Evolutionary conservation across 2,797 vertebrate genomes (phyloP).

Genomic region (Pseudochaenichthys georgianus): DNA sequence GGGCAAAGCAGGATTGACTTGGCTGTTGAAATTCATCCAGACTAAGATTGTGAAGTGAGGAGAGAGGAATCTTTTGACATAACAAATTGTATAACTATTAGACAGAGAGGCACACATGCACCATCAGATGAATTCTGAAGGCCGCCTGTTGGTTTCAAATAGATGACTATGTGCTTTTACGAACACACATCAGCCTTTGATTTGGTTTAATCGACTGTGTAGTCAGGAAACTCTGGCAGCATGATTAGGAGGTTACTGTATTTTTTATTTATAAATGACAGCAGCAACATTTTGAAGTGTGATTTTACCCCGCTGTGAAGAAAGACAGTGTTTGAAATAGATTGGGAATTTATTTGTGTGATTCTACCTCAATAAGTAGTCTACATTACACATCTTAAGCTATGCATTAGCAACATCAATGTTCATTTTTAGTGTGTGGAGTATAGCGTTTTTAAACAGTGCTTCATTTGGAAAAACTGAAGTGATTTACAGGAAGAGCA

Average conservation of each 20-base stretch:
- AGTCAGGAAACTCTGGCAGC: constrained; percentile 13
- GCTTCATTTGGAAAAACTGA: too few species aligned
- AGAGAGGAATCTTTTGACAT: constrained; percentile 67
- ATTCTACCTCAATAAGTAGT: too few species aligned
- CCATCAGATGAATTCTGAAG: constrained; percentile 28
- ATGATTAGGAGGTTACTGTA: constrained; percentile 9
- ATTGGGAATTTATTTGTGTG: not conserved
- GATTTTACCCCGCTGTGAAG: constrained; percentile 7
- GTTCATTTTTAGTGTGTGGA: too few species aligned
- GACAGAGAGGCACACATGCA: constrained; percentile 39
- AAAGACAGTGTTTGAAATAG: not conserved
- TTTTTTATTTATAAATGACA: constrained; percentile 30
- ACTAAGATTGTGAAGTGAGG: constrained; percentile 56
- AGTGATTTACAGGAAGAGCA: too few species aligned
- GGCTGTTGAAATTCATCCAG: constrained; percentile 72
- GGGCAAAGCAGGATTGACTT: constrained; percentile 73
- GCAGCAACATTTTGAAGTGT: constrained; percentile 4
- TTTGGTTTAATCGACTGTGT: constrained; percentile 23
- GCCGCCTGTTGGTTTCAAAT: constrained; percentile 30
- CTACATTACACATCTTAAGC: too few species aligned
- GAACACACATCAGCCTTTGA: constrained; percentile 23
- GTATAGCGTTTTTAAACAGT: too few species aligned
- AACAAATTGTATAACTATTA: constrained; percentile 67
- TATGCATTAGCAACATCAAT: too few species aligned
- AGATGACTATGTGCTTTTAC: constrained; percentile 27